phyloP scores from a whole-genome alignment of 2,888 invertebrate genomes.

The Drosophila meridionalis region DNA sequence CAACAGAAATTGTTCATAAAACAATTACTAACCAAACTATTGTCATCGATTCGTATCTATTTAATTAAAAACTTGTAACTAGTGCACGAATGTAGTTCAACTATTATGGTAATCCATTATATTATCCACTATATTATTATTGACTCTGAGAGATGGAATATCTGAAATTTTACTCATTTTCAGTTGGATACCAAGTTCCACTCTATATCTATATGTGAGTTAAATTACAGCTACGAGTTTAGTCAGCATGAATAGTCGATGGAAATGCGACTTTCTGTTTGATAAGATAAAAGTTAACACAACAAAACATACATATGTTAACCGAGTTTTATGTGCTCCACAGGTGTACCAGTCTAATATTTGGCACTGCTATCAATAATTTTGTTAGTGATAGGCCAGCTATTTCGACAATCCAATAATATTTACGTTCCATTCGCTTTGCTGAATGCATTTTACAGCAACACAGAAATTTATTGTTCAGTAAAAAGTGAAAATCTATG shows the following conservation, averaged over 20 bases:
- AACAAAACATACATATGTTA: neutral
- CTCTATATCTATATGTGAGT: neutral
- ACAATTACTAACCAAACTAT: conserved; percentile 4
- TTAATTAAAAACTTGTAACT: conserved; percentile 33
- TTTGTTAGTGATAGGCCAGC: neutral
- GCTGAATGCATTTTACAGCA: neutral
- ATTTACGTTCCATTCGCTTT: neutral
- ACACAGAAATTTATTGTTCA: neutral
- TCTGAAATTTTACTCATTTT: neutral
- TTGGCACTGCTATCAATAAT: neutral
- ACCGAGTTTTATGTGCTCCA: neutral
- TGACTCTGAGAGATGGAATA: neutral
- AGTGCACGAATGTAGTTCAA: conserved; percentile 9
- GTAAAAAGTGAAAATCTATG: neutral
- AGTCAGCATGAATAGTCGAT: conserved; percentile 8
- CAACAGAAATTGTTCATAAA: conserved; percentile 28
- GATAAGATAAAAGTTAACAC: neutral
- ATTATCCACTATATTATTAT: neutral
- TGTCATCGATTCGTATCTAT: conserved; percentile 45
- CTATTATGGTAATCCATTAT: conserved; percentile 18
- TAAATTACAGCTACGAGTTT: neutral
- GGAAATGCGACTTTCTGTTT: no score
- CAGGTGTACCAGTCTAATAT: neutral
- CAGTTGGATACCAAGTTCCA: neutral
- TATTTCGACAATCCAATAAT: neutral